Evolutionary conservation across 2,797 vertebrate genomes (phyloP), one percentile per base, ranked within the genome.

Genomic region (Limnodromus scolopaceus): DNA sequence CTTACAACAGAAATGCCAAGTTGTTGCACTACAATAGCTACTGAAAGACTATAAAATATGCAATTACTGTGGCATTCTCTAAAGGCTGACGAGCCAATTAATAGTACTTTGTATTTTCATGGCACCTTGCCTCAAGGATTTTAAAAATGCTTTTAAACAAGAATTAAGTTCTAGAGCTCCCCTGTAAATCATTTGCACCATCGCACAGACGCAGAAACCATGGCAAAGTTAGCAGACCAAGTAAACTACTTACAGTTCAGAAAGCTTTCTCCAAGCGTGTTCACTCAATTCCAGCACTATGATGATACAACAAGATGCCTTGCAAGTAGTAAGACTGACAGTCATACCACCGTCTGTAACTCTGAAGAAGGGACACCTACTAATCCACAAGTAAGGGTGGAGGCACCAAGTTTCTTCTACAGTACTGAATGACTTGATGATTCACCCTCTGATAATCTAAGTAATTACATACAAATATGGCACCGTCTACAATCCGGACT

Each of bases 1-100:
- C 60, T 53, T 68, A 16, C 32, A 54, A 25, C 16, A 34, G 45
- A 48, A 51, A 2, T 64, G 43, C 36, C 2, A 9, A 78, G 48
- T 4, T 68, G n/a, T 11, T 53, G 53, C 61, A 83, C 30, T 19
- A 57, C 75, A 64, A 20, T 17, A 25, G 38, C 39, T 70, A 16
- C 28, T 74, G 45, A 43, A 45, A 75, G 38, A 41, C 64, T 68
- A 61, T 36, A 69, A 87, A 96, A 93, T 48, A 76, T 27, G 27
- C 46, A 84, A 54, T 78, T 72, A 72, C 63, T 86, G 57, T 46
- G 6, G 5, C 36, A 17, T 81, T 85, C 57, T 65, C 58, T 72
- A 27, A 93, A 81, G 46, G 28, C 54, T 58, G 70, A 83, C 9
- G 17, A 96, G 65, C 20, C 69, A 75, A 45, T 87, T 87, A 89